These are phyloP conservation scores for Neotoma lepida DNA, from an alignment of 2,113 vertebrate genomes.

Conservation along the genomic window DNA sequence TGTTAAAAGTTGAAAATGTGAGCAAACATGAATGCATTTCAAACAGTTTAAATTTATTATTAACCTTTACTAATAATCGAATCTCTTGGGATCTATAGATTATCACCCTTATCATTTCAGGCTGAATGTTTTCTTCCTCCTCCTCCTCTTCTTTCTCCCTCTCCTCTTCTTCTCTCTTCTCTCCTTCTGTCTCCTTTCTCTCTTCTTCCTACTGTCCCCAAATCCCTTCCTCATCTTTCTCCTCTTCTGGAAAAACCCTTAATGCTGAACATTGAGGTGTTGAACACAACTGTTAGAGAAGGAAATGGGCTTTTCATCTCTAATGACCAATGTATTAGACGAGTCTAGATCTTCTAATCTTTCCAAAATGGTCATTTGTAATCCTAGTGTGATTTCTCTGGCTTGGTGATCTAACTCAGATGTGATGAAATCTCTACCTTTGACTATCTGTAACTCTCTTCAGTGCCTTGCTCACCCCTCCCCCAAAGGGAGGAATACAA, in stretches of 20 bases:
- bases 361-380: not conserved
- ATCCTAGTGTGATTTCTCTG: not conserved
- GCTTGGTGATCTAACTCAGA: not conserved
- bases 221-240: not conserved
- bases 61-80: not conserved
- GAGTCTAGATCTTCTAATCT: not conserved
- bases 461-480: not conserved
- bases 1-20: not conserved
- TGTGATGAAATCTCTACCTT: not conserved
- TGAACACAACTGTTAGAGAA: not conserved
- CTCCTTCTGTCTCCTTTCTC: not conserved
- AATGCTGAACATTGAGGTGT: not conserved
- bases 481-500: not conserved
- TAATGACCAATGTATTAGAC: not conserved
- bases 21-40: not conserved
- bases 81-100: not conserved
- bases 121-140: not conserved
- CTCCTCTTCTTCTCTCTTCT: fast-evolving
- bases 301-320: not conserved
- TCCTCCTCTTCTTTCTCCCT: not conserved
- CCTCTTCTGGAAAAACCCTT: not conserved
- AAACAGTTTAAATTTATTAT: not conserved
- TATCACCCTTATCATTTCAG: not conserved
- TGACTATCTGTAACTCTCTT: not conserved
- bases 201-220: not conserved